phyloP scores from a whole-genome alignment of 35 echinoderm and acorn worm species.

The Diadema setosum region DNA sequence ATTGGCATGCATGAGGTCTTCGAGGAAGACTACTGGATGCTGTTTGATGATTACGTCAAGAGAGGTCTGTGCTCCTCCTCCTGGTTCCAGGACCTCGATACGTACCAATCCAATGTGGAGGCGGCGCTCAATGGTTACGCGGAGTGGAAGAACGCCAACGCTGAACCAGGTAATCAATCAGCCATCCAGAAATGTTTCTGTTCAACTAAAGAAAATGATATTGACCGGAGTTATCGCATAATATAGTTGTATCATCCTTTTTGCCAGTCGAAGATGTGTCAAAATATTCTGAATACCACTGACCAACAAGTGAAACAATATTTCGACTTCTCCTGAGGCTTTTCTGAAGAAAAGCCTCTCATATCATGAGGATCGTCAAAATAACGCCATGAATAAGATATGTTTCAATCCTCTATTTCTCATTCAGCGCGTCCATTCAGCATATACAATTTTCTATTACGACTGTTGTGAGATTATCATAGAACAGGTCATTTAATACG shows the following conservation, averaged over 20 bases:
- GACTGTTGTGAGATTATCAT: too few relatives aligned
- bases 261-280: neutral
- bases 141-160: slow-evolving; percentile 7
- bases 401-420: too few relatives aligned
- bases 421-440: neutral
- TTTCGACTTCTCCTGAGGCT: neutral
- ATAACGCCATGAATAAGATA: too few relatives aligned
- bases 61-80: neutral
- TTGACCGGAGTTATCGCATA: too few relatives aligned
- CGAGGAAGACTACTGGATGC: slow-evolving; percentile 8
- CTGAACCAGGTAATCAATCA: neutral
- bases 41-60: slow-evolving; percentile 13
- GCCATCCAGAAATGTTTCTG: too few relatives aligned
- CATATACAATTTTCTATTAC: neutral
- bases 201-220: too few relatives aligned
- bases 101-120: neutral
- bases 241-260: neutral
- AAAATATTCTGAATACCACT: too few relatives aligned
- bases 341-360: neutral
- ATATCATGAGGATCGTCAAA: too few relatives aligned
- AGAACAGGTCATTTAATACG: too few relatives aligned
- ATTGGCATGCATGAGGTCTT: slow-evolving; percentile 40
- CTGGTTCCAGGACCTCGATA: slow-evolving; percentile 2
- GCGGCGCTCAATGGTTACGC: slow-evolving; percentile 13
- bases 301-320: too few relatives aligned